Evolutionary conservation across 2,797 vertebrate genomes (phyloP), one percentile per base, ranked within the genome.

Genomic region (Chelidonichthys spinosus): DNA sequence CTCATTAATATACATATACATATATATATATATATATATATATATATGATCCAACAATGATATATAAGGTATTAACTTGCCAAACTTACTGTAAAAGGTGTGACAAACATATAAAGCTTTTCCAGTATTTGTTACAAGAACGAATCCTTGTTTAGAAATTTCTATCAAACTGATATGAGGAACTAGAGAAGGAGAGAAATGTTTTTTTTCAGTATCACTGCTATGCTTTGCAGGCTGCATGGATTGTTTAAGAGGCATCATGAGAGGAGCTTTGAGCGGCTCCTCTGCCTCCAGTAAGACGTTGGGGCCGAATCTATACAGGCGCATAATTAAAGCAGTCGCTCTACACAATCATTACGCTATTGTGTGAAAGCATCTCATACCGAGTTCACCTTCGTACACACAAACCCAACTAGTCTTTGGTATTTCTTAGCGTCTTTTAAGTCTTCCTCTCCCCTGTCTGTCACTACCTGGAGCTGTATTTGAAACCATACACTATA

Each of bases 241-340:
- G 5, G 32, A n/a, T 53, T 63, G 7, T 68, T 60, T 64, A 70
- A 43, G 10, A 36, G 32, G 4, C 40, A 18, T 66, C 32, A 39
- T 63, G 37, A 72, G 11, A 69, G 17, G n/a, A 64, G 50, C 46
- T 50, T 50, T 53, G 56, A 42, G 60, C 66, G 35, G 49, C 70
- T 63, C 53, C 53, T 77, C 66, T 56, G 60, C 61, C 47, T 63
- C 46, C 43, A 18, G 79, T 32, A 39, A 55, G 14, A 67, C 7
- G 32, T 6, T 43, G 14, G 63, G 74, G 72, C 66, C 70, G 69
- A 68, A 79, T 72, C 46, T 74, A 78, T 49, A 25, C 25, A n/a
- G 52, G 52, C 59, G 47, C 58, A 74, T 69, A 71, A 74, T 81
- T 63, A 62, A 75, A 76, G 56, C 58, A 63, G 60, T 66, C 25